Conservation (phyloP, 2,113 vertebrate species). For the Trachemys scripta region DNA sequence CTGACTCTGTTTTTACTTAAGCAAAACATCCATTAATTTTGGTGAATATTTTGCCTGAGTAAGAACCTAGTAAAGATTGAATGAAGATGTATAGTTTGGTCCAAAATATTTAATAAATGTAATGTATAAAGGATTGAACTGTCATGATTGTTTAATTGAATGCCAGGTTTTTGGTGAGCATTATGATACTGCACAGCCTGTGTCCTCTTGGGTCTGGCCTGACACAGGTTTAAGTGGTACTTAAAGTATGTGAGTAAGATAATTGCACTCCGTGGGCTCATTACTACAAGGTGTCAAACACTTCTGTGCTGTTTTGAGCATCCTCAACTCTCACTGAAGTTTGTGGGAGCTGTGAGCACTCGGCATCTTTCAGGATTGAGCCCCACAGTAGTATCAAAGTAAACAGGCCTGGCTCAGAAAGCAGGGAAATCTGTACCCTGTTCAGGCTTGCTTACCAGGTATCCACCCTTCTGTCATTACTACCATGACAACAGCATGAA, state of each 20-base stretch:
- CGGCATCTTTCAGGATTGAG: background rate
- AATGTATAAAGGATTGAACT: background rate
- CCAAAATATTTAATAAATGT: background rate
- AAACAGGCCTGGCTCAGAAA: background rate
- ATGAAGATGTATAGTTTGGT: background rate
- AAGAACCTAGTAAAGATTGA: background rate
- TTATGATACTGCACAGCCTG: rapidly evolving
- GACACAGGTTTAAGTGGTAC: background rate
- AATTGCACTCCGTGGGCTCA: background rate
- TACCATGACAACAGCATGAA: background rate
- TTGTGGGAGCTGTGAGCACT: background rate
- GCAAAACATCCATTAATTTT: background rate
- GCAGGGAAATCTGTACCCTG: rapidly evolving
- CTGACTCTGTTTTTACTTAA: rapidly evolving
- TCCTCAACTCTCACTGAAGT: background rate
- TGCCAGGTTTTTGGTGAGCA: background rate
- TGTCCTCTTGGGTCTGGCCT: background rate
- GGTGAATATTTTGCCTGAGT: background rate
- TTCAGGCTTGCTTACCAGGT: background rate
- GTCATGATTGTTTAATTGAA: background rate
- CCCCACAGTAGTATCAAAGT: rapidly evolving
- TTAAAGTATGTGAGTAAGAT: background rate
- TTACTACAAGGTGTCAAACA: background rate
- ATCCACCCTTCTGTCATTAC: background rate
- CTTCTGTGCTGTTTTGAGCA: rapidly evolving